These are phyloP conservation scores for Sinocyclocheilus rhinocerous DNA, from an alignment of 2,113 vertebrate species.

Conservation along the genomic window DNA sequence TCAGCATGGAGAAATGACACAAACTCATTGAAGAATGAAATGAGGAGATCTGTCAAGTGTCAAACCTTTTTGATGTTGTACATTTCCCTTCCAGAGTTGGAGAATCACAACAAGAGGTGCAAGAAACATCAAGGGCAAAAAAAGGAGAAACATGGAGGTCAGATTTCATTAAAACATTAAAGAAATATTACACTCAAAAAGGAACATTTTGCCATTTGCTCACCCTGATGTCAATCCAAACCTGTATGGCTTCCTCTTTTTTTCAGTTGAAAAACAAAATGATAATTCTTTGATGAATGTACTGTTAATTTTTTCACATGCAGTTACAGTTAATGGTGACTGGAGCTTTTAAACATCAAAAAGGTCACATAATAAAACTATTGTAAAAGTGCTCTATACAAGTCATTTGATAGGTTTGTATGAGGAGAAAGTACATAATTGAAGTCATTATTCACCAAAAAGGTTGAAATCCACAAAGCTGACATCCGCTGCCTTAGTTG, in stretches of 20 bases:
- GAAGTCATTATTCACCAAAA: neutral
- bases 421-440: neutral
- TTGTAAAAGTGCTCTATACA: neutral
- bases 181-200: neutral
- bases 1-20: conserved; percentile 37
- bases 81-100: conserved; percentile 29
- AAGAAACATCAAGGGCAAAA: conserved; percentile 22
- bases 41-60: conserved; percentile 55
- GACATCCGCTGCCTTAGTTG: too few species aligned
- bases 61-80: conserved; percentile 38
- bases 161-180: neutral
- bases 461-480: neutral
- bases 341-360: neutral
- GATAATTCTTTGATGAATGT: neutral
- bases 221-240: neutral
- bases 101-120: conserved; percentile 16
- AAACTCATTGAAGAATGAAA: conserved; percentile 48
- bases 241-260: neutral
- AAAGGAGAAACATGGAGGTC: neutral
- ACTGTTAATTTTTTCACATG: neutral
- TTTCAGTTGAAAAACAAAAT: neutral
- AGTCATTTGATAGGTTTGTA: neutral
- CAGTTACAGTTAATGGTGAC: neutral
- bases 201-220: neutral
- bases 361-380: neutral